Evolutionary conservation across 53 echinoderm and acorn worm species (phyloP), one percentile per base, ranked within the genome.

Genomic region (Patiria pectinifera): DNA sequence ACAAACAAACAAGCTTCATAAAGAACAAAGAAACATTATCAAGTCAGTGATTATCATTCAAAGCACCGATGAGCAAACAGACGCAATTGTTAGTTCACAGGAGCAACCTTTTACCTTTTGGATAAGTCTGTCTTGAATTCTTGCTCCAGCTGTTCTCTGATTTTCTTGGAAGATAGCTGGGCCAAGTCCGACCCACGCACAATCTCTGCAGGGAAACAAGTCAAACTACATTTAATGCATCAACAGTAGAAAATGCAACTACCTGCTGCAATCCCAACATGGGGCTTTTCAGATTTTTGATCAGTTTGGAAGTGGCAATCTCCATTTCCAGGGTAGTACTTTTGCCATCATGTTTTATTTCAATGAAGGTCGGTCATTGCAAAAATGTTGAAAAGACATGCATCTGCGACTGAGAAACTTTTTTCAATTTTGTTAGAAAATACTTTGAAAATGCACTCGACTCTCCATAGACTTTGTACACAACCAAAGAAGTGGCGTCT

Each of bases 161-260:
- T 91, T 78, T 94, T 94, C 85, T 94, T 94, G 61, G 94, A 94
- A 85, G 94, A 94, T 72, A 94, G 86, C 25, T 62, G 79, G 69
- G 94, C 44, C 81, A 94, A 71, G 48, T 94, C 94, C 4, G 94
- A 91, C 86, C 91, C 94, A 21, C 82, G 71, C 48, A 94, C 91
- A 75, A 94, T 94, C 71, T 91, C 94, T 94, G 82, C 75, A 72
- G n/a, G 82, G 22, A 61, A 83, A 61, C 19, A 35, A n/a, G 15
- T 10, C 15, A 66, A 15, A 26, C 69, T 79, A 13, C 12, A 76
- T 49, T 8, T 7, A 83, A 66, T 13, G 66, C 66, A 16, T 14
- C 0, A 66, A 66, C 4, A 6, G 3, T 66, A 6, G 66, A 66
- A 3, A 4, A 66, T 11, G 66, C n/a, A n/a, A n/a, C n/a, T n/a